Conservation (phyloP, 2,797 vertebrate species). For the Bryconaethiops microstoma region DNA sequence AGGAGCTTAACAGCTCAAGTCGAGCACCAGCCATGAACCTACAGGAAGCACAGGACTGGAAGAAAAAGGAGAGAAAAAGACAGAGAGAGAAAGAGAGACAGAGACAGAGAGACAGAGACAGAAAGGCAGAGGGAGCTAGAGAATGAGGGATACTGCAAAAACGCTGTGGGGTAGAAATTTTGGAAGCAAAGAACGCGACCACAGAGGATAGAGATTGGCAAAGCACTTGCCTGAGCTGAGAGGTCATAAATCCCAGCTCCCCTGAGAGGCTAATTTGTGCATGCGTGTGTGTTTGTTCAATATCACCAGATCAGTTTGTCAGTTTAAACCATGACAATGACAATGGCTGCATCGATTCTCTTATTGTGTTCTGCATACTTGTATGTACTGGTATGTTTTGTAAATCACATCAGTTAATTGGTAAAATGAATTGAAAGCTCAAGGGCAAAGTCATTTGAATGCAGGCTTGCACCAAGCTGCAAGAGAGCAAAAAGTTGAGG, state of each 20-base stretch:
- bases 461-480: background rate
- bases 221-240: slow-evolving; percentile 59
- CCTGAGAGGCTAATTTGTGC: background rate
- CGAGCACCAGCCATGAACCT: background rate
- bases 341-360: background rate
- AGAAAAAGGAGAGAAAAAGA: background rate
- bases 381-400: background rate
- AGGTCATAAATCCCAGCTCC: background rate
- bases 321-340: too few species aligned
- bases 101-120: background rate
- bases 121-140: slow-evolving; percentile 27
- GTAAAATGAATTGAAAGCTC: background rate
- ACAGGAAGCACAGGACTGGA: background rate
- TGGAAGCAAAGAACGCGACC: slow-evolving; percentile 56
- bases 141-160: slow-evolving; percentile 27
- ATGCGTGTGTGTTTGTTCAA: background rate
- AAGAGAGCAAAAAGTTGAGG: background rate
- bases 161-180: slow-evolving; percentile 49
- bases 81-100: too few species aligned
- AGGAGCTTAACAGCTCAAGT: background rate
- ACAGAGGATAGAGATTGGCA: slow-evolving; percentile 44
- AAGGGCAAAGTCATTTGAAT: slow-evolving; percentile 1
- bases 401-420: background rate
- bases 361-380: background rate
- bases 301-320: background rate